These are phyloP conservation scores for Sesia apiformis DNA, from an alignment of 2,888 invertebrate genomes.

Conservation along the genomic window DNA sequence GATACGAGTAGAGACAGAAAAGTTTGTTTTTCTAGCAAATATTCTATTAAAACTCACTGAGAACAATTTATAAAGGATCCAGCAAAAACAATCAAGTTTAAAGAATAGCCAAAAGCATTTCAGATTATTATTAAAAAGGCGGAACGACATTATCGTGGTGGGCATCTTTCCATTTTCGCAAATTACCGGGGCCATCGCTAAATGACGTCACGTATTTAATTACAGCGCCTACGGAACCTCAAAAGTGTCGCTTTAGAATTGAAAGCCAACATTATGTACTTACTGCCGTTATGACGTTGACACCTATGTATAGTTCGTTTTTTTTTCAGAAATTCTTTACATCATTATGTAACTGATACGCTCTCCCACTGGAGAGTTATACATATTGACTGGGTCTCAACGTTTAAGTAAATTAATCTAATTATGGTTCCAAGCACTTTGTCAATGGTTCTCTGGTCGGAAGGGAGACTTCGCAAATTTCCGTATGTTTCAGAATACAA, in stretches of 20 bases:
- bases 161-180: constrained; percentile 49
- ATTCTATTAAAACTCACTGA: too few species aligned
- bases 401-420: too few species aligned
- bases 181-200: constrained; percentile 47
- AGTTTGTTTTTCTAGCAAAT: too few species aligned
- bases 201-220: constrained; percentile 70
- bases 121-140: constrained; percentile 29
- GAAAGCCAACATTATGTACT: constrained; percentile 34
- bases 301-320: background rate
- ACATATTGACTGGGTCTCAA: too few species aligned
- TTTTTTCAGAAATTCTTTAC: background rate
- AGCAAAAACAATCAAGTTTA: too few species aligned
- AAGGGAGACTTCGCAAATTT: too few species aligned
- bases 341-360: too few species aligned
- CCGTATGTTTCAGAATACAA: too few species aligned
- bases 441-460: too few species aligned
- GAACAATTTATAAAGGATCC: background rate
- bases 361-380: too few species aligned
- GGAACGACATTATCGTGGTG: constrained; percentile 35
- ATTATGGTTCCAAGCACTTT: too few species aligned
- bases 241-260: constrained; percentile 51
- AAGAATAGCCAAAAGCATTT: constrained; percentile 9
- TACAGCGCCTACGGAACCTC: constrained; percentile 44
- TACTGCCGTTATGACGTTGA: background rate
- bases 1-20: too few species aligned